Conservation (phyloP, 2,797 vertebrate genomes). For the Ceryle rudis region DNA sequence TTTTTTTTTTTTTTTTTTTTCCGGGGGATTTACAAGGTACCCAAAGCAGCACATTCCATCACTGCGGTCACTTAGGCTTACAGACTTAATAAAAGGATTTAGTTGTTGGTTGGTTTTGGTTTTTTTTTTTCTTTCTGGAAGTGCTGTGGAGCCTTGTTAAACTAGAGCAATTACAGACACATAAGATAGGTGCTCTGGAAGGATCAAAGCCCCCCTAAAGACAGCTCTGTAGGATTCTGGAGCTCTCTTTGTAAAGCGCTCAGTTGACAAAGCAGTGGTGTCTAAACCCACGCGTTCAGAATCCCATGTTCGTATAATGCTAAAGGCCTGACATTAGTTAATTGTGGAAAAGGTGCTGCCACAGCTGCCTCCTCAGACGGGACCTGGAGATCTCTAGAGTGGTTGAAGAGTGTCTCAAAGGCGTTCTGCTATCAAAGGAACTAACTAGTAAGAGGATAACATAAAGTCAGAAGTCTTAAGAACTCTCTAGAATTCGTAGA, state of each 20-base stretch:
- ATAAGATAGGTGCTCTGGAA: constrained; percentile 77
- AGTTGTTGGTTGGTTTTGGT: too few relatives aligned
- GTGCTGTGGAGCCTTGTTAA: constrained; percentile 76
- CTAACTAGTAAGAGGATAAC: neutral
- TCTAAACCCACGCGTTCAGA: constrained; percentile 57
- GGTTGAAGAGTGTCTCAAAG: neutral
- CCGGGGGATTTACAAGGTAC: constrained; percentile 40
- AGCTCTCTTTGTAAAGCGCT: constrained; percentile 72
- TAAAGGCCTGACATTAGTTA: constrained; percentile 55
- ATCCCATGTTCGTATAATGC: constrained; percentile 42
- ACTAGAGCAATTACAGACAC: constrained; percentile 77
- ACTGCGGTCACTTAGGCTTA: constrained; percentile 77
- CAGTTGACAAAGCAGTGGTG: constrained; percentile 72
- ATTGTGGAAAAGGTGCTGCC: neutral
- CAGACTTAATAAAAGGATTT: constrained; percentile 75
- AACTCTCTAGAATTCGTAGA: neutral
- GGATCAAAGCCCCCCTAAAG: constrained; percentile 79
- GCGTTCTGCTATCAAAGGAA: neutral
- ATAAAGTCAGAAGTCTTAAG: neutral
- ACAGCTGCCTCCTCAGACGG: neutral
- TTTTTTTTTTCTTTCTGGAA: constrained; percentile 48
- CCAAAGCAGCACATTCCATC: constrained; percentile 64
- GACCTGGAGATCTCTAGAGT: neutral
- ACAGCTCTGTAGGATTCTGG: constrained; percentile 70
- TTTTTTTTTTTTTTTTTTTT: neutral